phyloP scores from a whole-genome alignment of 2,113 vertebrate species.

The Percopsis transmontana region DNA sequence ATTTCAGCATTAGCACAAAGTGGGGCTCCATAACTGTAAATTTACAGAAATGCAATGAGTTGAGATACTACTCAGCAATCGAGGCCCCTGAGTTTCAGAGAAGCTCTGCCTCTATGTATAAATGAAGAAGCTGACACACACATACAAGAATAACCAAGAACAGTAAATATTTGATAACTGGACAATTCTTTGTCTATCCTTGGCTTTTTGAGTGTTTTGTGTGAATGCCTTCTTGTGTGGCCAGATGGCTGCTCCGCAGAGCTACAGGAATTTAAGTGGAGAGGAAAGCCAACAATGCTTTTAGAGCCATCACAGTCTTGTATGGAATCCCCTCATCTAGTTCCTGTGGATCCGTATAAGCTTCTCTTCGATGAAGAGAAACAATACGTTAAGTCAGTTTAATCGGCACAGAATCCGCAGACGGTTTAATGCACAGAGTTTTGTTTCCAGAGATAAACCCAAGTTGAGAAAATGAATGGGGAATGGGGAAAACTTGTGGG shows the following conservation, averaged over 20 bases:
- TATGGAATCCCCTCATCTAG: slow-evolving; percentile 40
- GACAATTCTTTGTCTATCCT: slow-evolving; percentile 16
- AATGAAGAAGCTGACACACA: slow-evolving; percentile 1
- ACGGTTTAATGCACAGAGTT: background rate
- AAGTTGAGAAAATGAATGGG: slow-evolving; percentile 40
- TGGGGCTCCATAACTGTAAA: slow-evolving; percentile 3
- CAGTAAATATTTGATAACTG: slow-evolving; percentile 56
- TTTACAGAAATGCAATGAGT: background rate
- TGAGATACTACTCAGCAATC: too few species aligned
- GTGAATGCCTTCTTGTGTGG: slow-evolving; percentile 63
- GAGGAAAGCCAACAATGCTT: slow-evolving; percentile 68
- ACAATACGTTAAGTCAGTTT: slow-evolving; percentile 34
- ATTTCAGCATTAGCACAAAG: slow-evolving; percentile 27
- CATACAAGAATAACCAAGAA: slow-evolving; percentile 35
- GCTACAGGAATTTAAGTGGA: slow-evolving; percentile 55
- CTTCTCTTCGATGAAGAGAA: slow-evolving; percentile 35
- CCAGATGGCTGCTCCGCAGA: slow-evolving; percentile 43
- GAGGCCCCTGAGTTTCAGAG: slow-evolving; percentile 10
- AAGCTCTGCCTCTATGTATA: background rate
- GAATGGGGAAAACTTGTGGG: slow-evolving; percentile 45
- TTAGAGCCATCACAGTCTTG: slow-evolving; percentile 45
- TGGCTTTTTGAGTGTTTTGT: background rate
- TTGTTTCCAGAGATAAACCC: slow-evolving; percentile 34
- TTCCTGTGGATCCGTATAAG: slow-evolving; percentile 34
- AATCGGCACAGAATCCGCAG: slow-evolving; percentile 28